A percentile compares a stretch with the other conserved stretches of the same genome.
Conservation (phyloP, 2,888 invertebrate genomes). For the Sylvicola fuscatus region DNA sequence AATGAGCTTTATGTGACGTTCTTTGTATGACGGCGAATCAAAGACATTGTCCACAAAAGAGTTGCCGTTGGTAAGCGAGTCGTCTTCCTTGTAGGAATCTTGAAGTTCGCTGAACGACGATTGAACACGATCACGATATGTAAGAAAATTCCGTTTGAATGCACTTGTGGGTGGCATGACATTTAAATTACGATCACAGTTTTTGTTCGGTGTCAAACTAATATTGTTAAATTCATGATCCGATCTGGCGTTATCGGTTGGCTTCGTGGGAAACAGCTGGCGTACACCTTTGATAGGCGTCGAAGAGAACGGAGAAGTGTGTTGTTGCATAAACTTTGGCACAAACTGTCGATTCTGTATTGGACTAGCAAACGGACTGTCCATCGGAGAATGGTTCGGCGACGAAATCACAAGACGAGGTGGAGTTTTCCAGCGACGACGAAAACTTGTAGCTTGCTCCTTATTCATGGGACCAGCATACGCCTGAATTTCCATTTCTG, state of each 20-base stretch:
- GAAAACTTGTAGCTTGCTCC: slow-evolving; percentile 45
- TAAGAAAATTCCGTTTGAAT: neutral
- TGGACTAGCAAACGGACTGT: slow-evolving; percentile 11
- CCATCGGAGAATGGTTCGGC: slow-evolving; percentile 6
- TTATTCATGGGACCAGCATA: slow-evolving; percentile 84
- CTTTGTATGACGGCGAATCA: slow-evolving; percentile 16
- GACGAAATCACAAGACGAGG: slow-evolving; percentile 27
- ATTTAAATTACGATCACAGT: neutral
- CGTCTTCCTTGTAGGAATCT: neutral
- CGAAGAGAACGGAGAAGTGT: neutral
- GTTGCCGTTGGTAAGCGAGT: neutral
- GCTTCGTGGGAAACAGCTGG: neutral
- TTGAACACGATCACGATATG: no score
- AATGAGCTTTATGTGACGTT: slow-evolving; percentile 31
- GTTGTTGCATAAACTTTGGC: slow-evolving; percentile 2
- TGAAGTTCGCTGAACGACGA: neutral
- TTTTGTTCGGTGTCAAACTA: neutral
- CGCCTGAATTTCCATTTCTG: slow-evolving; percentile 57
- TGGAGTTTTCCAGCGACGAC: slow-evolving; percentile 67
- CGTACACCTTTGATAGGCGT: slow-evolving; percentile 3
- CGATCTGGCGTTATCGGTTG: no score
- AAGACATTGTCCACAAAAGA: slow-evolving; percentile 6
- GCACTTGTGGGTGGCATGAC: neutral
- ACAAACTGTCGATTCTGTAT: slow-evolving; percentile 7
- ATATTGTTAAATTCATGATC: neutral